Percentiles rank a stretch among this genome's conserved stretches.
These are phyloP conservation scores for Siniperca undulata DNA, from an alignment of 2,797 vertebrate genomes.

Conservation along the genomic window DNA sequence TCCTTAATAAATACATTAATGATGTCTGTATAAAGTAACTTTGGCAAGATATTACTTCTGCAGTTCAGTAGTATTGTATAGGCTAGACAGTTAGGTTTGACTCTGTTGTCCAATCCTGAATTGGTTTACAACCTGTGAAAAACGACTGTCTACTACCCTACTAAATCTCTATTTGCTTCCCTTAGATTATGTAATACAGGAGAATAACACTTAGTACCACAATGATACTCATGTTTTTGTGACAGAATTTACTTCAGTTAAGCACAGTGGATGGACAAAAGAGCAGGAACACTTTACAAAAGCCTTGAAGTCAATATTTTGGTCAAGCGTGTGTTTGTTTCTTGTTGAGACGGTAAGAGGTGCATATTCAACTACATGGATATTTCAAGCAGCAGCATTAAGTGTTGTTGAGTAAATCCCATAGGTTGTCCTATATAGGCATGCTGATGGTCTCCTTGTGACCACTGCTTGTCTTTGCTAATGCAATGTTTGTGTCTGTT, in stretches of 20 bases:
- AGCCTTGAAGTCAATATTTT: background rate
- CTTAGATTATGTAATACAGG: background rate
- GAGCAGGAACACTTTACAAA: background rate
- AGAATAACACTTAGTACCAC: background rate
- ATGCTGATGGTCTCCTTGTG: background rate
- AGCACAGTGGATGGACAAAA: background rate
- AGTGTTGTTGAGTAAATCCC: background rate
- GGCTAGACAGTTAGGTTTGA: background rate
- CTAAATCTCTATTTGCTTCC: background rate
- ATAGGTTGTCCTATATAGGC: background rate
- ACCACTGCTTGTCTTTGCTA: background rate
- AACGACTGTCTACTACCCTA: no score
- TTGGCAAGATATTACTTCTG: background rate
- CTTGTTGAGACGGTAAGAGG: background rate
- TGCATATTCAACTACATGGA: background rate
- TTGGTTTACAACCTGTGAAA: background rate
- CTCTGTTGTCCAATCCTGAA: background rate
- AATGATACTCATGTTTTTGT: background rate
- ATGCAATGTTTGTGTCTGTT: background rate
- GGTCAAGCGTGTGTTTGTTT: background rate
- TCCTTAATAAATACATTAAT: background rate
- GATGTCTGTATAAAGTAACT: background rate
- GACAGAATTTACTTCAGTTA: background rate
- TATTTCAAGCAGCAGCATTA: background rate
- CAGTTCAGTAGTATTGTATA: background rate